phyloP scores from a whole-genome alignment of 2,797 vertebrate species.

The Myotis planiceps region DNA sequence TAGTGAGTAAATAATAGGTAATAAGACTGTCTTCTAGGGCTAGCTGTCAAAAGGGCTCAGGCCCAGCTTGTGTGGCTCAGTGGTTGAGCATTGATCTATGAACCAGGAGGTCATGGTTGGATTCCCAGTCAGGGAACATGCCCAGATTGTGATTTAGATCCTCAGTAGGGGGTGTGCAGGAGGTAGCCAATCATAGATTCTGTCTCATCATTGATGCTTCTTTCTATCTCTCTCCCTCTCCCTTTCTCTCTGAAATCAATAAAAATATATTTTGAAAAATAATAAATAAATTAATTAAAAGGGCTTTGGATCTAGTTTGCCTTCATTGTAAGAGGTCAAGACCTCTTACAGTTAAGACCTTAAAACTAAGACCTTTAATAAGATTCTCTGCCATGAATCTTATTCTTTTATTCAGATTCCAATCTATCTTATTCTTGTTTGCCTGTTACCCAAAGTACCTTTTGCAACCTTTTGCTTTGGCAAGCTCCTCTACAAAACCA shows the following conservation, averaged over 20 bases:
- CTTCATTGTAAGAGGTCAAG: not conserved
- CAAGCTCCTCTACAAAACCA: not conserved
- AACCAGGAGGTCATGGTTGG: too few relatives aligned
- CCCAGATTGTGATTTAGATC: too few relatives aligned
- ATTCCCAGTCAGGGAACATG: too few relatives aligned
- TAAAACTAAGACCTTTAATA: not conserved
- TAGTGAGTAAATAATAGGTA: constrained; percentile 19
- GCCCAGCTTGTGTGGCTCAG: too few relatives aligned
- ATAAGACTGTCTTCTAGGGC: not conserved
- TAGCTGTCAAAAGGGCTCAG: not conserved
- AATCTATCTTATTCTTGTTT: not conserved
- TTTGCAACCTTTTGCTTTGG: not conserved
- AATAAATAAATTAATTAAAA: not conserved
- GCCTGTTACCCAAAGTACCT: not conserved
- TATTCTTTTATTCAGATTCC: not conserved
- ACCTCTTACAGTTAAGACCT: not conserved
- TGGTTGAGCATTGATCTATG: too few relatives aligned
- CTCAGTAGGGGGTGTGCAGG: too few relatives aligned
- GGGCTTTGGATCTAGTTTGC: not conserved
- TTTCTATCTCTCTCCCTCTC: too few relatives aligned
- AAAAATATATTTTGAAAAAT: too few relatives aligned
- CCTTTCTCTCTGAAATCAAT: too few relatives aligned
- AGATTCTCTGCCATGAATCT: not conserved
- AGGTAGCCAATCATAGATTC: too few relatives aligned
- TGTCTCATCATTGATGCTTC: too few relatives aligned